A percentile compares a stretch with the other conserved stretches of the same genome.
Evolutionary conservation across 2,797 vertebrate species (phyloP).

Genomic region (Bradypus variegatus): DNA sequence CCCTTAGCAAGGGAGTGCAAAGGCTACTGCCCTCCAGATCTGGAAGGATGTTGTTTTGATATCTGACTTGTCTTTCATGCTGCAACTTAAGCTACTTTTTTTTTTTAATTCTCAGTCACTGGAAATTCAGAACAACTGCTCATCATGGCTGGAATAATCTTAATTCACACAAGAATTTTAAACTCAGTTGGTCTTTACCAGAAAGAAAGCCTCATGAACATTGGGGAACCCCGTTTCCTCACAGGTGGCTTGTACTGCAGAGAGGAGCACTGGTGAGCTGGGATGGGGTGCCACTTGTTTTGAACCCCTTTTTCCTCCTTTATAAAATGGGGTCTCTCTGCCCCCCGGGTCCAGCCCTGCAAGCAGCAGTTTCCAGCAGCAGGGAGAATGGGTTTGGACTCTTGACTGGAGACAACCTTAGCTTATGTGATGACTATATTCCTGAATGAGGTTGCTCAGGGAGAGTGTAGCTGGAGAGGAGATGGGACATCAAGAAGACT

Average conservation of each 20-base stretch:
- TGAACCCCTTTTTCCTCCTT: not conserved
- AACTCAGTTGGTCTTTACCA: not conserved
- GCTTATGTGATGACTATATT: no score
- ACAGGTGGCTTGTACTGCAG: not conserved
- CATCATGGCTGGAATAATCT: not conserved
- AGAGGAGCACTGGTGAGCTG: not conserved
- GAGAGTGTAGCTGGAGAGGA: not conserved
- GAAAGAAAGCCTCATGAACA: not conserved
- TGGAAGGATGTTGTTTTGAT: not conserved
- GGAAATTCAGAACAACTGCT: not conserved
- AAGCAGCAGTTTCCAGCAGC: not conserved
- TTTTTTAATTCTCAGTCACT: not conserved
- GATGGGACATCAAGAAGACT: not conserved
- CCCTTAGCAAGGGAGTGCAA: not conserved
- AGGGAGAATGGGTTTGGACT: not conserved
- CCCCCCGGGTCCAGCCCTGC: rapidly evolving
- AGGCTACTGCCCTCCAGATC: not conserved
- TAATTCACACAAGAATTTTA: not conserved
- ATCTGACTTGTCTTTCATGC: not conserved
- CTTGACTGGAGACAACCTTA: no score
- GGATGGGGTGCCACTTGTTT: not conserved
- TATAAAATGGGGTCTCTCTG: not conserved
- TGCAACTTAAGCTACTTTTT: not conserved
- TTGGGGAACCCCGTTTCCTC: not conserved
- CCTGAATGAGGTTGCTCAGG: not conserved